A percentile compares a stretch with the other conserved stretches of the same genome.
Conservation (phyloP, 2,113 vertebrate species). For the Ictalurus furcatus region DNA sequence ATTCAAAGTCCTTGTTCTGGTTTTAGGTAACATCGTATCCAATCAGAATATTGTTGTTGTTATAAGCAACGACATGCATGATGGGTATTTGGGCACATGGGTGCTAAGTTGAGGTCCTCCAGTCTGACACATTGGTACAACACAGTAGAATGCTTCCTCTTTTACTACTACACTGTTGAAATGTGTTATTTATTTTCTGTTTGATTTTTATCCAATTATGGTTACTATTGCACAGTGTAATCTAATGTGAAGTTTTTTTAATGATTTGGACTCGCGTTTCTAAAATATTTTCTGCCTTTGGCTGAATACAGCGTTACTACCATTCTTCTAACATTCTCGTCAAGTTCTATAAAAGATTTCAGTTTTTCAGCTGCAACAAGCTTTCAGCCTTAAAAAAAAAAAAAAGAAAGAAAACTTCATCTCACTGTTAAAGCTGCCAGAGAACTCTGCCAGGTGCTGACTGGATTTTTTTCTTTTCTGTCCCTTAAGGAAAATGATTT, state of each 20-base stretch:
- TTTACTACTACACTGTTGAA: background rate
- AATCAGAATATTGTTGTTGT: background rate
- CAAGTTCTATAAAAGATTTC: background rate
- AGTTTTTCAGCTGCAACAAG: background rate
- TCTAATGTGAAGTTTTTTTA: background rate
- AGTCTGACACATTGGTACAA: background rate
- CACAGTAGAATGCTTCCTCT: background rate
- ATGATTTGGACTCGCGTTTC: background rate
- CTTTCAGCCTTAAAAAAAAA: background rate
- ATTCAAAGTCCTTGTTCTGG: background rate
- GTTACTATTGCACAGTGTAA: background rate
- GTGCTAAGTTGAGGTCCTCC: background rate
- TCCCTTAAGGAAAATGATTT: background rate
- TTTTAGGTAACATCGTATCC: background rate
- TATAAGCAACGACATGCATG: background rate
- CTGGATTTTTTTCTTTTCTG: background rate
- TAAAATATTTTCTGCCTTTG: background rate
- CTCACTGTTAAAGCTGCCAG: background rate
- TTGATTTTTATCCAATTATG: background rate
- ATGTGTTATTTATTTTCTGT: background rate
- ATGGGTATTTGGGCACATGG: background rate
- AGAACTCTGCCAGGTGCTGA: conserved; percentile 16
- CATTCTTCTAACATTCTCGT: background rate
- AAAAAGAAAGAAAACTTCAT: background rate
- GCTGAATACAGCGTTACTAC: background rate